Evolutionary conservation across 2,797 vertebrate species (phyloP).

Genomic region (Florisuga fusca): DNA sequence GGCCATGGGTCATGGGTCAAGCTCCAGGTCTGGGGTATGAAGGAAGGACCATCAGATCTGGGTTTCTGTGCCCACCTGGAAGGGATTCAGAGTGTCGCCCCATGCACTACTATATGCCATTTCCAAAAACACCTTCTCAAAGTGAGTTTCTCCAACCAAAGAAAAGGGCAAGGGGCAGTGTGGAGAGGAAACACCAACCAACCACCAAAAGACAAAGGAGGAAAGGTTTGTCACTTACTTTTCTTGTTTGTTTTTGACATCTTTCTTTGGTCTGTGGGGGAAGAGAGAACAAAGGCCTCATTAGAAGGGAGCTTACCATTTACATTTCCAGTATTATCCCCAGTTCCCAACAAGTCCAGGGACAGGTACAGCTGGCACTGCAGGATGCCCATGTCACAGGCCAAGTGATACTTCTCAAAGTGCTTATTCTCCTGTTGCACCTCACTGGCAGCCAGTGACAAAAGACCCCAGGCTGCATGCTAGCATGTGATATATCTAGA

Average conservation of each 20-base stretch:
- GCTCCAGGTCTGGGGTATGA: slow-evolving; percentile 52
- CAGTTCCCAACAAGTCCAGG: neutral
- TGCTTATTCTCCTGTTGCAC: neutral
- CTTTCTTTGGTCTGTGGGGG: slow-evolving; percentile 92
- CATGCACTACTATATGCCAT: slow-evolving; percentile 35
- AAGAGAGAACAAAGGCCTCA: slow-evolving; percentile 70
- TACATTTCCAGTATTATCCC: neutral
- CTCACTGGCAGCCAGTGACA: neutral
- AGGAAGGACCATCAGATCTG: slow-evolving; percentile 38
- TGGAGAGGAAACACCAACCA: slow-evolving; percentile 60
- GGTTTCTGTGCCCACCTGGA: slow-evolving; percentile 63
- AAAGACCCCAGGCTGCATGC: neutral
- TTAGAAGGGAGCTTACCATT: slow-evolving; percentile 27
- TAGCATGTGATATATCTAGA: neutral
- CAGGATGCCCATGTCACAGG: neutral
- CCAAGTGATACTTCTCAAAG: neutral
- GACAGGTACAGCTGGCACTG: neutral
- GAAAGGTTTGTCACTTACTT: slow-evolving; percentile 89
- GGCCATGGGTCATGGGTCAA: slow-evolving; percentile 48
- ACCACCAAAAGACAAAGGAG: slow-evolving; percentile 48
- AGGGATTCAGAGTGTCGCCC: slow-evolving; percentile 65
- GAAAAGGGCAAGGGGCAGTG: slow-evolving; percentile 50
- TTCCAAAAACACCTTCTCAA: slow-evolving; percentile 42
- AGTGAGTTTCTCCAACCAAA: slow-evolving; percentile 34
- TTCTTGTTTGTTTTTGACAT: slow-evolving; percentile 90